These are phyloP conservation scores for Apis mellifera DNA, from an alignment of 1,140 invertebrate species.

Conservation along the genomic window DNA sequence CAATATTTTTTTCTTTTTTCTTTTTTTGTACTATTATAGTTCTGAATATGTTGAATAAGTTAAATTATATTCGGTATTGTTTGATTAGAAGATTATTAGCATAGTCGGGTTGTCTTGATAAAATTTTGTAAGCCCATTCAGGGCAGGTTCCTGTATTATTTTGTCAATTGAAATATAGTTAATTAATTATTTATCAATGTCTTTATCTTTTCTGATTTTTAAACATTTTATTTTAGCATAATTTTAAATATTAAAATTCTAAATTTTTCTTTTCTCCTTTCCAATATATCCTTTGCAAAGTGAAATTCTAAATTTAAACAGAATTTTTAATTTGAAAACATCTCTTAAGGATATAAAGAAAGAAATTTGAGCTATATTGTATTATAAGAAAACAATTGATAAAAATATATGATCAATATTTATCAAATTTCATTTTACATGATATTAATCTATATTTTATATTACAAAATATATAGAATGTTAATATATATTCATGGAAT, in stretches of 20 bases:
- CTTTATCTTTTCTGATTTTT: background rate
- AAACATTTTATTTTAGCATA: background rate
- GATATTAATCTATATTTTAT: too few species aligned
- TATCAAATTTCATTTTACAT: too few species aligned
- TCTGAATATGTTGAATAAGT: conserved; percentile 22
- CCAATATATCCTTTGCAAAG: background rate
- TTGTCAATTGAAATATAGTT: conserved; percentile 58
- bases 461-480: too few species aligned
- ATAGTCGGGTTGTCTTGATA: conserved; percentile 48
- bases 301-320: background rate
- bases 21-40: conserved; percentile 30
- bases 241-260: background rate
- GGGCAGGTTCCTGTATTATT: conserved; percentile 65
- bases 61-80: conserved; percentile 37
- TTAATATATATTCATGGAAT: too few species aligned
- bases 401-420: too few species aligned
- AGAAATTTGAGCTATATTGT: too few species aligned
- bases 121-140: conserved; percentile 61
- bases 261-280: background rate
- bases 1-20: conserved; percentile 33
- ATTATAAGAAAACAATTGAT: too few species aligned
- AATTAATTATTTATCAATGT: conserved; percentile 36
- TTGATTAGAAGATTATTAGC: conserved; percentile 40
- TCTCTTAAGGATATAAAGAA: too few species aligned
- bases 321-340: background rate